Percentiles rank a stretch among this genome's conserved stretches.
phyloP scores from a whole-genome alignment of 2,113 vertebrate species.

The Corythoichthys haematopterus region DNA sequence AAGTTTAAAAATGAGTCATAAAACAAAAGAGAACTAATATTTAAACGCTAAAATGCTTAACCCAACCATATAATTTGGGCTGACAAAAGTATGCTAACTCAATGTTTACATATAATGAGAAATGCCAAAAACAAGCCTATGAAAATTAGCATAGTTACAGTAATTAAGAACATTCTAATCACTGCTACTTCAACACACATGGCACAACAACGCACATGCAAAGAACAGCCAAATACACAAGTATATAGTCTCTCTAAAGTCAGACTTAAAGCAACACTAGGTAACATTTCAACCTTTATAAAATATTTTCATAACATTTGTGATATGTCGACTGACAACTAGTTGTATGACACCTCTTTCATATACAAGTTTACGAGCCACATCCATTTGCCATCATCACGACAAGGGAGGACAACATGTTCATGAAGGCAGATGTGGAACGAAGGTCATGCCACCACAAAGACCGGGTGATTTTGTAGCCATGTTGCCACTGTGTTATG shows the following conservation, averaged over 20 bases:
- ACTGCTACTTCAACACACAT: not conserved
- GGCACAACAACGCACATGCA: not conserved
- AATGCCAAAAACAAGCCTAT: not conserved
- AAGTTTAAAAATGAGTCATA: not conserved
- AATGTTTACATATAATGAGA: not conserved
- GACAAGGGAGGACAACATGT: too few relatives aligned
- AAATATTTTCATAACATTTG: too few relatives aligned
- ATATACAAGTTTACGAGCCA: too few relatives aligned
- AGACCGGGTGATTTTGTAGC: too few relatives aligned
- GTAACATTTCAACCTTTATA: too few relatives aligned
- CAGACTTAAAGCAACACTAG: too few relatives aligned
- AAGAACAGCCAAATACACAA: not conserved
- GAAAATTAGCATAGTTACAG: not conserved
- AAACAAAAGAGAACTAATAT: not conserved
- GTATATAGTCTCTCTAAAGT: not conserved
- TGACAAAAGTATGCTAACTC: not conserved
- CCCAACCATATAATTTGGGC: not conserved
- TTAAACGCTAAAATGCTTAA: not conserved
- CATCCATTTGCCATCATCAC: too few relatives aligned
- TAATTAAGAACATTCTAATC: not conserved
- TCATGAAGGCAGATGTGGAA: too few relatives aligned
- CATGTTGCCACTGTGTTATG: too few relatives aligned
- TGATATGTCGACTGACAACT: too few relatives aligned
- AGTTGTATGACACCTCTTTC: too few relatives aligned
- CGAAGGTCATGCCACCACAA: too few relatives aligned